These are phyloP conservation scores for Euphonia xanthogaster DNA, from an alignment of 2,797 vertebrate genomes.

Conservation along the genomic window DNA sequence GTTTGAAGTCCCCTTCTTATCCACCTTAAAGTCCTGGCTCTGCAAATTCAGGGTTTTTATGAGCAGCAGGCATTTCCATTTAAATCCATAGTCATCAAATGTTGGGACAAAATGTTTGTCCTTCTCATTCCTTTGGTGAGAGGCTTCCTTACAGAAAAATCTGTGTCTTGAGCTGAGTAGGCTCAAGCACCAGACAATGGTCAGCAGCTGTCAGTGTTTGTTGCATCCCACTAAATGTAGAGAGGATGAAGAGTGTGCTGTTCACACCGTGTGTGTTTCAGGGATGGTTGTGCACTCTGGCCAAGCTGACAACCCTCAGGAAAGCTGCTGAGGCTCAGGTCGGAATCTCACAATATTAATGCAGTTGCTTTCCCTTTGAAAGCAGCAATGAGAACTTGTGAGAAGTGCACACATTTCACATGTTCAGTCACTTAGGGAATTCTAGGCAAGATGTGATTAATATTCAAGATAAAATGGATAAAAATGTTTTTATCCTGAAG, in stretches of 20 bases:
- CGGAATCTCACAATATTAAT: background rate
- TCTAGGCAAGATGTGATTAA: background rate
- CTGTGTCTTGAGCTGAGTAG: background rate
- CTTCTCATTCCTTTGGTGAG: background rate
- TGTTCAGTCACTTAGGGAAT: background rate
- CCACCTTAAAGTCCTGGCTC: background rate
- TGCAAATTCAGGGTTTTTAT: background rate
- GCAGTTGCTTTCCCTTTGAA: background rate
- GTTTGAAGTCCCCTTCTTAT: background rate
- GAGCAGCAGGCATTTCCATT: background rate
- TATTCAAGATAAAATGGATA: constrained; percentile 30
- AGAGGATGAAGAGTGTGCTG: background rate
- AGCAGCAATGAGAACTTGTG: background rate
- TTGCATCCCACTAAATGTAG: background rate
- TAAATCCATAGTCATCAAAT: background rate
- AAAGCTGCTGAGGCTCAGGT: background rate
- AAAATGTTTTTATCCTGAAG: constrained; percentile 3
- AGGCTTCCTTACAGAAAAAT: background rate
- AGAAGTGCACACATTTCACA: background rate
- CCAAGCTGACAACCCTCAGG: background rate
- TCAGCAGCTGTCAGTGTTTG: background rate
- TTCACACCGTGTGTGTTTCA: background rate
- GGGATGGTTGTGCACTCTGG: background rate
- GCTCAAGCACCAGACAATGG: background rate
- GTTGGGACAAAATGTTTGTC: background rate